Conservation (phyloP, 2,888 invertebrate genomes). For the Vandiemenella viatica region DNA sequence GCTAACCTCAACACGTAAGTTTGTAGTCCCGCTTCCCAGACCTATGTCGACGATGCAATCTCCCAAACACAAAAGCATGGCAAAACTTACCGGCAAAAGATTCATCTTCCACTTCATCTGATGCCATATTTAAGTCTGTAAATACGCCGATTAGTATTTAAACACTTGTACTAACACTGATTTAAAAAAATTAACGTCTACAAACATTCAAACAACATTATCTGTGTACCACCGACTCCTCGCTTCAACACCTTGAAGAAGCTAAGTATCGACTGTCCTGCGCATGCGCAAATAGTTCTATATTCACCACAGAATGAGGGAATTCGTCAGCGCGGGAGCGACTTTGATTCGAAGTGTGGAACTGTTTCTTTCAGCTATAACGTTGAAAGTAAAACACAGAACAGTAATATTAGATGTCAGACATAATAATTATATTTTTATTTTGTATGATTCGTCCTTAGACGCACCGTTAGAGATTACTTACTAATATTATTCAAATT, state of each 20-base stretch:
- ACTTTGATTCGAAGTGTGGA: neutral
- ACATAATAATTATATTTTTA: no score
- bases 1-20: slow-evolving; percentile 20
- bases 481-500: slow-evolving; percentile 9
- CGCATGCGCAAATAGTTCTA: slow-evolving; percentile 10
- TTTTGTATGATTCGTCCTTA: no score
- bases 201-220: slow-evolving; percentile 3
- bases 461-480: no score
- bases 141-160: neutral
- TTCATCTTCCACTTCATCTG: slow-evolving; percentile 77
- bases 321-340: slow-evolving; percentile 8
- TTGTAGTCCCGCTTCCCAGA: slow-evolving; percentile 24
- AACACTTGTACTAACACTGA: slow-evolving; percentile 1
- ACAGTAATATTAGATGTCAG: no score
- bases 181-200: slow-evolving; percentile 2
- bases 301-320: slow-evolving; percentile 5
- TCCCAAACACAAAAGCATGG: slow-evolving; percentile 24
- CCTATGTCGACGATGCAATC: slow-evolving; percentile 15
- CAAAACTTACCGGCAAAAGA: slow-evolving; percentile 65
- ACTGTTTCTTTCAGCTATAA: neutral
- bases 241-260: slow-evolving; percentile 10
- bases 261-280: slow-evolving; percentile 12
- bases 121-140: slow-evolving; percentile 45
- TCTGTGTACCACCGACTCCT: slow-evolving; percentile 6
- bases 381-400: no score